phyloP scores from a whole-genome alignment of 1,140 invertebrate species.

The Delia radicum region DNA sequence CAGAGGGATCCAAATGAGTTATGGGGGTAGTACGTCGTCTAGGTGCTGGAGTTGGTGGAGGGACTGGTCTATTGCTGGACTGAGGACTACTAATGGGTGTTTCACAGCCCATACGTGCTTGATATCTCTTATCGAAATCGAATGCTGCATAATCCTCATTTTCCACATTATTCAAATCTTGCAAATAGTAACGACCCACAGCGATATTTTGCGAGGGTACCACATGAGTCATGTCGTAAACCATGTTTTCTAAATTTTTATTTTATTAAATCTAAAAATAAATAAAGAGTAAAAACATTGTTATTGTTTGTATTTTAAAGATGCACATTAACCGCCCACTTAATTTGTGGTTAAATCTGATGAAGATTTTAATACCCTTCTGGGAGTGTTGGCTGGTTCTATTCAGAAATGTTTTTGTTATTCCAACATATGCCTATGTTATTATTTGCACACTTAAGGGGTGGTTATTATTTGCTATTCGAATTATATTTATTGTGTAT shows the following conservation, averaged over 20 bases:
- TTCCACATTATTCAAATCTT: slow-evolving; percentile 39
- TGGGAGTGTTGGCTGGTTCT: slow-evolving; percentile 6
- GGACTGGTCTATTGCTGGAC: slow-evolving; percentile 36
- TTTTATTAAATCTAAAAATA: slow-evolving; percentile 18
- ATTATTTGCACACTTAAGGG: slow-evolving; percentile 45
- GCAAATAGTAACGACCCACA: slow-evolving; percentile 48
- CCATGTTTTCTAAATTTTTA: slow-evolving; percentile 36
- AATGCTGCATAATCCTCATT: slow-evolving; percentile 45
- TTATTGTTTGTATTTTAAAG: neutral
- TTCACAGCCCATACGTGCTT: slow-evolving; percentile 51
- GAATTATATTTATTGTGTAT: slow-evolving; percentile 6
- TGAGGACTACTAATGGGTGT: slow-evolving; percentile 40
- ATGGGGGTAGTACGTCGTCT: slow-evolving; percentile 50
- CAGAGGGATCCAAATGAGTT: slow-evolving; percentile 52
- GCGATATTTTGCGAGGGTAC: slow-evolving; percentile 50
- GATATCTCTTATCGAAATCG: slow-evolving; percentile 48
- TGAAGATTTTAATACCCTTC: neutral
- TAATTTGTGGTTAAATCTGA: slow-evolving; percentile 20
- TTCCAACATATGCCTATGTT: slow-evolving; percentile 38
- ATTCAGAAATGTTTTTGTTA: slow-evolving; percentile 22
- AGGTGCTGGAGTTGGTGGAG: slow-evolving; percentile 50
- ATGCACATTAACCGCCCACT: neutral
- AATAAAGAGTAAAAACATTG: neutral
- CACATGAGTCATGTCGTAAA: slow-evolving; percentile 53
- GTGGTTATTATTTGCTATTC: slow-evolving; percentile 30